Evolutionary conservation across 2,888 invertebrate species (phyloP).

Genomic region (Bhutanitis thaidina): DNA sequence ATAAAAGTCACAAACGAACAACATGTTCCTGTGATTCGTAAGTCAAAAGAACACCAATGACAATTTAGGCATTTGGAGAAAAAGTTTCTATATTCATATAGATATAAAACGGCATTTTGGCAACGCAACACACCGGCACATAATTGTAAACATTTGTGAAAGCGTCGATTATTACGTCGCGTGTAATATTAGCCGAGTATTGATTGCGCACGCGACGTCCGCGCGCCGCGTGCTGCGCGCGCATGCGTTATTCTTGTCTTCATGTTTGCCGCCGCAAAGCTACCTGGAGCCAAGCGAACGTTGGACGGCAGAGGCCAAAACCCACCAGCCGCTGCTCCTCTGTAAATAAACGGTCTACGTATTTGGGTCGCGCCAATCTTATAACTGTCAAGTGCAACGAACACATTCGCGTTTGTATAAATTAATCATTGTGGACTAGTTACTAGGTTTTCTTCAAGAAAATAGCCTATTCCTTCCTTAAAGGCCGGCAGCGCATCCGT

Average conservation of each 20-base stretch:
- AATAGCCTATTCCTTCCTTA: too few relatives aligned
- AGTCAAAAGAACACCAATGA: too few relatives aligned
- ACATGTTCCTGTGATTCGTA: too few relatives aligned
- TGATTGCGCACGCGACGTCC: constrained; percentile 34
- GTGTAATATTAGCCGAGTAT: constrained; percentile 37
- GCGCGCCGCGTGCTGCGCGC: constrained; percentile 28
- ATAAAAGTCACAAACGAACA: too few relatives aligned
- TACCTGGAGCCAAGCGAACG: not conserved
- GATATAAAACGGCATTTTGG: too few relatives aligned
- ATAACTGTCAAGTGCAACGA: not conserved
- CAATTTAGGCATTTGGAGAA: too few relatives aligned
- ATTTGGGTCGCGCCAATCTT: not conserved
- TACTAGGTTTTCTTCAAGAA: not conserved
- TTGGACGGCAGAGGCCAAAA: not conserved
- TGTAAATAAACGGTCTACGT: not conserved
- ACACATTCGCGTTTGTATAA: not conserved
- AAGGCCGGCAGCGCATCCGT: too few relatives aligned
- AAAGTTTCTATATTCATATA: too few relatives aligned
- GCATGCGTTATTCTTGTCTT: not conserved
- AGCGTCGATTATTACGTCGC: constrained; percentile 1
- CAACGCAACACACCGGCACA: too few relatives aligned
- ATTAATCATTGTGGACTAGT: not conserved
- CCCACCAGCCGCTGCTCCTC: not conserved
- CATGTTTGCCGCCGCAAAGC: not conserved
- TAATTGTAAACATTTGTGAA: constrained; percentile 4